phyloP scores from a whole-genome alignment of 1,140 invertebrate species.

The Hydropsyche tenuis region DNA sequence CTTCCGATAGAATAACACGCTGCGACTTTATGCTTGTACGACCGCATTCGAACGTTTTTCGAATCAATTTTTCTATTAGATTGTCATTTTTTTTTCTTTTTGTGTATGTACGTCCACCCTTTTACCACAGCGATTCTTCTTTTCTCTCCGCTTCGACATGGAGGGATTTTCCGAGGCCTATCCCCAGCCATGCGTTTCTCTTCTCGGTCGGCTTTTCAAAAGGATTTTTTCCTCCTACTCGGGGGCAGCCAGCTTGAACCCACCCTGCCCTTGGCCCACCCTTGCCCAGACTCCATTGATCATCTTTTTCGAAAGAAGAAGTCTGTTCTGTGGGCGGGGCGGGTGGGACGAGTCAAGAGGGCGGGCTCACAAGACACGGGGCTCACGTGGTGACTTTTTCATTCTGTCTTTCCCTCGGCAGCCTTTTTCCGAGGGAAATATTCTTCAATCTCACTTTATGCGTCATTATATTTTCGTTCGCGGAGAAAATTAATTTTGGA shows the following conservation, averaged over 20 bases:
- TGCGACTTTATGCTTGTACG: conserved; percentile 12
- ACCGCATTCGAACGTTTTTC: too few relatives aligned
- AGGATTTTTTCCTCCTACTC: conserved; percentile 10
- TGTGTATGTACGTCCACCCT: background rate
- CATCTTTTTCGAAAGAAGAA: conserved; percentile 8
- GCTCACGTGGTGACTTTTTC: conserved; percentile 37
- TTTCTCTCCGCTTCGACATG: background rate
- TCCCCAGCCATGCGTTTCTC: background rate
- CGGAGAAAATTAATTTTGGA: conserved; percentile 23
- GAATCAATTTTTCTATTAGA: conserved; percentile 35
- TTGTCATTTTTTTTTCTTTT: conserved; percentile 10
- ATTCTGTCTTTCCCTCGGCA: conserved; percentile 11
- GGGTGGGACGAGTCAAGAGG: background rate
- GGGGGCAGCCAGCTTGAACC: background rate
- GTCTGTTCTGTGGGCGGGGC: background rate
- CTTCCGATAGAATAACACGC: conserved; percentile 1
- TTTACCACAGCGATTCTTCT: background rate
- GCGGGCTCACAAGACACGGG: background rate
- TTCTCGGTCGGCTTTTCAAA: conserved; percentile 13
- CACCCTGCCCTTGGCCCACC: background rate
- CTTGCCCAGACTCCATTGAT: conserved; percentile 29
- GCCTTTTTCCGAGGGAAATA: conserved; percentile 24
- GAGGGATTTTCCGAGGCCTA: background rate
- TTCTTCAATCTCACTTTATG: conserved; percentile 16
- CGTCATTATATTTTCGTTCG: too few relatives aligned